A percentile compares a stretch with the other conserved stretches of the same genome.
These are phyloP conservation scores for Sebastes steindachneri DNA, from an alignment of 2,797 vertebrate genomes.

Conservation along the genomic window DNA sequence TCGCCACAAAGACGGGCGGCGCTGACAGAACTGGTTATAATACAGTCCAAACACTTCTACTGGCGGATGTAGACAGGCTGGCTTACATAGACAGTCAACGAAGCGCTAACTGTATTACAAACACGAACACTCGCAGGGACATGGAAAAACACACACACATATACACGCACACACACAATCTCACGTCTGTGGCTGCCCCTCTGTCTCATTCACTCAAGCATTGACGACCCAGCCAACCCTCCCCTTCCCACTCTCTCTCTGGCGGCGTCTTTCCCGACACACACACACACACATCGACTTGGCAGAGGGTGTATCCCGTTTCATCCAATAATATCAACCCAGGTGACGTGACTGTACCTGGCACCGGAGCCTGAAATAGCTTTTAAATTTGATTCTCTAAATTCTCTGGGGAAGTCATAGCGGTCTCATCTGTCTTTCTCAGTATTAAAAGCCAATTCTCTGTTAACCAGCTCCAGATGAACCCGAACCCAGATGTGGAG, in stretches of 20 bases:
- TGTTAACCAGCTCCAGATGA: conserved; percentile 47
- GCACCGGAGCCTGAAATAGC: conserved; percentile 69
- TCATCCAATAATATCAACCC: conserved; percentile 64
- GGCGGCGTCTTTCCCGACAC: neutral
- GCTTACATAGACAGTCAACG: conserved; percentile 51
- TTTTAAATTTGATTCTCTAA: conserved; percentile 72
- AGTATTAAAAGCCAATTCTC: conserved; percentile 33
- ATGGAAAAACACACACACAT: conserved; percentile 11
- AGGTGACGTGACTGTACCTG: conserved; percentile 71
- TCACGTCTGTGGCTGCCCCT: conserved; percentile 20
- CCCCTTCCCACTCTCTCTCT: neutral
- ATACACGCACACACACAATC: neutral
- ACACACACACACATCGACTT: neutral
- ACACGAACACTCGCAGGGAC: conserved; percentile 37
- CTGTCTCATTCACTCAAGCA: conserved; percentile 53
- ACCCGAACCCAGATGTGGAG: conserved; percentile 17
- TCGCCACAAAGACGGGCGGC: conserved; percentile 29
- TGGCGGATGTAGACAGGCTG: conserved; percentile 51
- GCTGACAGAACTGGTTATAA: conserved; percentile 49
- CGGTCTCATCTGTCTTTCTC: conserved; percentile 65
- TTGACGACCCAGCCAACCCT: neutral
- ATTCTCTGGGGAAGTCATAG: conserved; percentile 63
- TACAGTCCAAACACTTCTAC: conserved; percentile 62
- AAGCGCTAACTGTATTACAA: conserved; percentile 59
- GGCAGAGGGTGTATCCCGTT: conserved; percentile 60